phyloP scores from a whole-genome alignment of 2,888 invertebrate genomes.

The Drosophila tripunctata region DNA sequence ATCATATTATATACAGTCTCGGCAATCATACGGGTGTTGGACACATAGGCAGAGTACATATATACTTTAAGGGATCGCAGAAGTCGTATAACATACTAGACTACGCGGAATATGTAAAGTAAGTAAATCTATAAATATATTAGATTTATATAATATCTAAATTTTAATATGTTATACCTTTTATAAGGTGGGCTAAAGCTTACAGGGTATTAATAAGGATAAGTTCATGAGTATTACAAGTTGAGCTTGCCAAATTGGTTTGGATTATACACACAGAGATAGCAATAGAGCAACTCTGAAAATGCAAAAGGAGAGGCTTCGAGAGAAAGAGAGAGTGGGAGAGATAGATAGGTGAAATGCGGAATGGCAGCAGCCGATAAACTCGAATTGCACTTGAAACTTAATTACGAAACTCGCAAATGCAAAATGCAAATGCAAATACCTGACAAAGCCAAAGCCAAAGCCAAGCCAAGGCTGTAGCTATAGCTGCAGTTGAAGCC shows the following conservation, averaged over 20 bases:
- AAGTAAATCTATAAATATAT: no score
- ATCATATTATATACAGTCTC: no score
- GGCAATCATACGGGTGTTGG: no score
- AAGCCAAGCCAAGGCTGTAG: slow-evolving; percentile 15
- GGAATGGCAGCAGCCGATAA: slow-evolving; percentile 61
- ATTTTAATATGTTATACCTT: background rate
- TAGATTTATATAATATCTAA: no score
- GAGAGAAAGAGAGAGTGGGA: background rate
- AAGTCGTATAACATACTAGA: no score
- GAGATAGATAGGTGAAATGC: slow-evolving; percentile 7
- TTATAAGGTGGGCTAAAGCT: no score
- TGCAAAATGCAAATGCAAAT: slow-evolving; percentile 61
- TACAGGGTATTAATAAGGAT: slow-evolving; percentile 32
- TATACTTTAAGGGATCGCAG: no score
- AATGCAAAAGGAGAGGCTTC: background rate
- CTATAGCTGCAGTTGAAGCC: slow-evolving; percentile 17
- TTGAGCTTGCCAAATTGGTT: slow-evolving; percentile 55
- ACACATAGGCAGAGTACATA: no score
- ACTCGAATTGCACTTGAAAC: slow-evolving; percentile 71
- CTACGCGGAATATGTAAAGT: no score
- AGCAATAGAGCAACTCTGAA: slow-evolving; percentile 2
- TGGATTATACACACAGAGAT: slow-evolving; percentile 23
- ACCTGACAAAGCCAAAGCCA: slow-evolving; percentile 56
- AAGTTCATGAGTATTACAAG: slow-evolving; percentile 43
- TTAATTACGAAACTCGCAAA: slow-evolving; percentile 72